Conservation (phyloP, 2,797 vertebrate genomes). For the Pangasius macronema region DNA sequence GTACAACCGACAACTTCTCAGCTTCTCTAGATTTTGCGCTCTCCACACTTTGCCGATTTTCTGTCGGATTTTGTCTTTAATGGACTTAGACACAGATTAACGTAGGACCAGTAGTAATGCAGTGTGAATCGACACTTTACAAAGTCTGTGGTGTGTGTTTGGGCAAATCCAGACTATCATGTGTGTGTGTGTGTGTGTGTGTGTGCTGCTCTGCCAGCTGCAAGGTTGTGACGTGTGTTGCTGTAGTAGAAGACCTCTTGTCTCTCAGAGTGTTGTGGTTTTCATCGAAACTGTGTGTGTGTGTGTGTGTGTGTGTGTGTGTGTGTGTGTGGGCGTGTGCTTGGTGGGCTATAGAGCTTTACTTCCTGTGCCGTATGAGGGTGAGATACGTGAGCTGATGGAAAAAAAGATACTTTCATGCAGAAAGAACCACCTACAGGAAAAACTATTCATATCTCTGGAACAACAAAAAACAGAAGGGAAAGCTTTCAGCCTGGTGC, state of each 20-base stretch:
- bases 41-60: too few relatives aligned
- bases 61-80: too few relatives aligned
- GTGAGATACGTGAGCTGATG: slow-evolving; percentile 10
- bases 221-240: background rate
- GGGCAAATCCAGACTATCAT: background rate
- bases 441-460: slow-evolving; percentile 25
- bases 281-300: background rate
- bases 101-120: too few relatives aligned
- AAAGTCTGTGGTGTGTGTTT: background rate
- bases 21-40: too few relatives aligned
- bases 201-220: background rate
- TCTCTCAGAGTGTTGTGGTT: background rate
- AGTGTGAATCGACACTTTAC: background rate
- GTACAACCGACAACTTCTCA: background rate
- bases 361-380: background rate
- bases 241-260: background rate
- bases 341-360: slow-evolving; percentile 11
- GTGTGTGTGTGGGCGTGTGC: background rate
- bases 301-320: slow-evolving; percentile 7
- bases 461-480: background rate
- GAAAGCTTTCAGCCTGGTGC: background rate
- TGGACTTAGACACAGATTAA: too few relatives aligned
- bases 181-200: slow-evolving; percentile 3
- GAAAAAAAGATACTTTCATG: slow-evolving; percentile 4
- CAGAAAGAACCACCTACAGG: slow-evolving; percentile 23